Evolutionary conservation across 2,797 vertebrate genomes (phyloP), one percentile per base, ranked within the genome.

Genomic region (Allenopithecus nigroviridis): DNA sequence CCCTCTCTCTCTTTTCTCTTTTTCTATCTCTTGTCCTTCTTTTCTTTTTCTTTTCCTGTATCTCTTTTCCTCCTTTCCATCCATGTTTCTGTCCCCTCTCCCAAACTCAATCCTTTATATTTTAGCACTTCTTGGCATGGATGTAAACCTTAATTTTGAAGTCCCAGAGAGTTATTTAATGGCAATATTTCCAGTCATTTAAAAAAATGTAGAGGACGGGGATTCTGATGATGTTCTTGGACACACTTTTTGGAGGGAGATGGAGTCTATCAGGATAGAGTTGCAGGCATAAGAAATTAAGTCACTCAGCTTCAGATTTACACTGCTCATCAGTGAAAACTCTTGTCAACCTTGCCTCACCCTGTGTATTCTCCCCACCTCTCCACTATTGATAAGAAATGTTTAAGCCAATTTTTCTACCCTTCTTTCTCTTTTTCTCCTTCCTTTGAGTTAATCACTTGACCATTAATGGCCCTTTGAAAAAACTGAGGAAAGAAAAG

Each of bases 391-490:
- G 24, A 84, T 43, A 83, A 41, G 48, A 90, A 91, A 16, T 68
- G 14, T 53, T 57, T 59, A n/a, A 85, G 50, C 75, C 33, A 46
- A 24, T 53, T 72, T 95, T 68, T 14, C 48, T 81, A 36, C 61
- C 11, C 22, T 80, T 86, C 28, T 22, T 46, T n/a, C 68, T 74
- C 74, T 24, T 81, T 55, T 43, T 16, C 39, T 43, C 28, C 19
- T 91, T 79, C 43, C 70, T 87, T 83, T 28, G 41, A 55, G 22
- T 85, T 89, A 55, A 46, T 93, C 50, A 61, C n/a, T 41, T 70
- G 30, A 72, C 26, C 26, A 22, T 24, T 85, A 61, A 24, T 70
- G 50, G 10, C 11, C 80, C 33, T 84, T 96, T 12, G 26, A 86
- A 61, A 89, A 78, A 79, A 61, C 1, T 0, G 19, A 78, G 57